Evolutionary conservation across 2,797 vertebrate species (phyloP).

Genomic region (Liparis tanakae): DNA sequence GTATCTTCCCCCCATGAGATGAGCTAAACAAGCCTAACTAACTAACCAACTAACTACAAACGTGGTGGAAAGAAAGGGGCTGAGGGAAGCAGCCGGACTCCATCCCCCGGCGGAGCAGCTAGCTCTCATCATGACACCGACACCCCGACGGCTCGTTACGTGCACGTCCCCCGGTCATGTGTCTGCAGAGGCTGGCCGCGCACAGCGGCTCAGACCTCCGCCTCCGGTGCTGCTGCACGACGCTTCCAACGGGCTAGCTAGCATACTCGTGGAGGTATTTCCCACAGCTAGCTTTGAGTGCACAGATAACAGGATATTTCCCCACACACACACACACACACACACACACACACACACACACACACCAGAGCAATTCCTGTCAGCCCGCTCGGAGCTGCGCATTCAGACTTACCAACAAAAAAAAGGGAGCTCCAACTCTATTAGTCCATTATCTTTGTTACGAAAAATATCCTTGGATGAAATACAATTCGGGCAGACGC

Average conservation of each 20-base stretch:
- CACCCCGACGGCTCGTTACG: constrained; percentile 68
- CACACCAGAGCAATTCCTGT: constrained; percentile 56
- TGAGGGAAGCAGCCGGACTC: constrained; percentile 8
- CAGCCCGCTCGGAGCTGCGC: constrained; percentile 66
- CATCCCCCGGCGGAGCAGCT: constrained; percentile 35
- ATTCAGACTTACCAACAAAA: constrained; percentile 71
- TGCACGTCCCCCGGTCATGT: constrained; percentile 51
- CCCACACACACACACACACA: not conserved
- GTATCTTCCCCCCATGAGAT: not conserved
- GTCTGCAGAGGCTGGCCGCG: constrained; percentile 24
- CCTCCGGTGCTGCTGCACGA: not conserved
- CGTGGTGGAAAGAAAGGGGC: not conserved
- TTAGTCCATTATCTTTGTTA: constrained; percentile 47
- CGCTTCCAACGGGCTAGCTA: not conserved
- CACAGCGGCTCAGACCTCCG: constrained; percentile 38
- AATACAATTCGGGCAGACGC: not conserved
- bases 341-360: not conserved
- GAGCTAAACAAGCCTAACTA: not conserved
- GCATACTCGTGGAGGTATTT: not conserved
- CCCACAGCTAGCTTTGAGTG: constrained; percentile 18
- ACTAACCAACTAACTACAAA: too few relatives aligned
- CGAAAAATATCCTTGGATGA: constrained; percentile 21
- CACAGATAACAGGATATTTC: constrained; percentile 31
- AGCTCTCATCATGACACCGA: constrained; percentile 49
- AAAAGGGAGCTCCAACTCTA: constrained; percentile 51